Evolutionary conservation across 2,888 invertebrate species (phyloP), one percentile per base, ranked within the genome.

Genomic region (Mythimna lalbum): DNA sequence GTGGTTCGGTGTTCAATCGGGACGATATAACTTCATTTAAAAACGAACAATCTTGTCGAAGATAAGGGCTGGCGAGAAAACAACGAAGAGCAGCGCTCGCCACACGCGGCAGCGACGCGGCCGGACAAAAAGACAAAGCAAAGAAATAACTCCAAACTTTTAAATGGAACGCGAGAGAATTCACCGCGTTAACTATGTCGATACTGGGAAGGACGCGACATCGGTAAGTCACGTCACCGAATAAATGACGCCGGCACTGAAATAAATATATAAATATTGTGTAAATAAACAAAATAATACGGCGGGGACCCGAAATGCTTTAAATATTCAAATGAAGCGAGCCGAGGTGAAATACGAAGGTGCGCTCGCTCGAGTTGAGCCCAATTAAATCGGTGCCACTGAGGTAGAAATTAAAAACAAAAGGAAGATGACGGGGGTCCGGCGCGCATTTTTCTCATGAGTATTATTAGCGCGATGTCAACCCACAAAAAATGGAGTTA

Each of bases 321-420:
- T 95, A 95, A 95, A 95, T 96, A 96, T 96, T 96, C 94, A 96
- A 96, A 96, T 96, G 95, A 95, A 95, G 92, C 94, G 93, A 94
- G 94, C 91, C 92, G 94, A 94, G 93, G 95, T 95, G 95, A 96
- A 95, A 95, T 96, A 96, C 95, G 95, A 92, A 95, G 95, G 95
- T 94, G 94, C 95, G 93, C 94, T 92, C 93, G 94, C 90, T 92
- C 94, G 95, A 94, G 93, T 92, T 94, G 95, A 93, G 95, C 91
- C 96, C 96, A 96, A 96, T 96, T 96, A 95, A 96, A 96, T 95
- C 93, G 95, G 94, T 96, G 96, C 96, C 96, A 96, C 95, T 95
- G 96, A 95, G 96, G 95, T 95, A 95, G 96, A 95, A 96, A 96
- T 95, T 95, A 96, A 96, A 95, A 95, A 95, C 95, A 96, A 96